These are phyloP conservation scores for Petrocephalus sullivani DNA, from an alignment of 2,797 vertebrate genomes.

Conservation along the genomic window DNA sequence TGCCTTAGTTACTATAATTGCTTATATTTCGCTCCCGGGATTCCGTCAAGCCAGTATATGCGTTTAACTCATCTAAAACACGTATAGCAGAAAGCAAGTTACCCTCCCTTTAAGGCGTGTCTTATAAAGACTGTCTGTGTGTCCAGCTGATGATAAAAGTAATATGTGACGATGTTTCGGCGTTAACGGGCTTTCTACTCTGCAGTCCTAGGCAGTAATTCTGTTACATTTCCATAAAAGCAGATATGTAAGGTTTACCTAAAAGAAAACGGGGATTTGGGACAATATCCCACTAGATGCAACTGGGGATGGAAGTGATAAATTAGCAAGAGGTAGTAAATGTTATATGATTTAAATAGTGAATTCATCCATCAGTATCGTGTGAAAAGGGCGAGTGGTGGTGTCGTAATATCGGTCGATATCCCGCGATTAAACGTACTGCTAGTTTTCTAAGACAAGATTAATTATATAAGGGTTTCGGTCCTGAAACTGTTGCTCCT, in stretches of 20 bases:
- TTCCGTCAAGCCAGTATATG: neutral
- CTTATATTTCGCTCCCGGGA: neutral
- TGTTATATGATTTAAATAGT: neutral
- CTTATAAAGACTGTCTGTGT: neutral
- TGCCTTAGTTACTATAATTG: neutral
- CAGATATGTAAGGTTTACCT: neutral
- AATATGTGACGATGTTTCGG: neutral
- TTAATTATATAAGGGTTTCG: neutral
- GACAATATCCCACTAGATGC: neutral
- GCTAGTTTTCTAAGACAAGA: neutral
- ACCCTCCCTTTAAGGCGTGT: constrained; percentile 17
- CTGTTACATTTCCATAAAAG: neutral
- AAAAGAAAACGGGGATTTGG: neutral
- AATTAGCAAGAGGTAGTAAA: neutral
- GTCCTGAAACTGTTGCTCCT: neutral
- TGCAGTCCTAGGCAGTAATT: neutral
- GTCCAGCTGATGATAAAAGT: constrained; percentile 9
- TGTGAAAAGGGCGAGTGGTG: neutral
- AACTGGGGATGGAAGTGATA: neutral
- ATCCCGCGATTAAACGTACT: neutral
- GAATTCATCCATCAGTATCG: neutral
- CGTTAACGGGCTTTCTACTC: neutral
- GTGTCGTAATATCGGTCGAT: neutral
- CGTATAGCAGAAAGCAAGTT: constrained; percentile 9
- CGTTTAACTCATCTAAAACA: constrained; percentile 5